Evolutionary conservation across 2,888 invertebrate genomes (phyloP), one percentile per base, ranked within the genome.

Genomic region (Epinotia ramella): DNA sequence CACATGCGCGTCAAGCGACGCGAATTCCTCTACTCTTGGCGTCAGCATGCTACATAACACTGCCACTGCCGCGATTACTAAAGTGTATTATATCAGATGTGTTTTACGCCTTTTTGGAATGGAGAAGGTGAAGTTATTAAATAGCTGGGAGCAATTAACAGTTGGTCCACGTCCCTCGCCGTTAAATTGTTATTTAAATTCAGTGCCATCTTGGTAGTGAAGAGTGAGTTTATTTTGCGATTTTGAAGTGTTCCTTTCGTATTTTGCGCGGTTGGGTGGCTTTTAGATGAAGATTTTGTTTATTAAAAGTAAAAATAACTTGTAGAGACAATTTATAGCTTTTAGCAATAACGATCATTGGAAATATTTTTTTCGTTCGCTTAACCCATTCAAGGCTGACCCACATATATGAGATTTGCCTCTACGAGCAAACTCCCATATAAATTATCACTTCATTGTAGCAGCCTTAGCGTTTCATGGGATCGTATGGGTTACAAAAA

Each of bases 101-200:
- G 53, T 4, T 12, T 33, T 60, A 60, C 24, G 69, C 20, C 69
- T 46, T 4, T 59, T 60, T 24, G 2, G n/a, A 20, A 9, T n/a
- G 24, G 12, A 12, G 3, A 40, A 9, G 24, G 77, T 79, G 73
- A 79, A 80, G 81, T 85, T 90, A 89, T 90, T 91, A 89, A 90
- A 90, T 88, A 85, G 88, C 87, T 87, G 86, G 84, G 81, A 84
- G 87, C 89, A 89, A 91, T 92, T 90, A 91, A 86, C 91, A 91
- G 87, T 88, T 87, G 83, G 78, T 84, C 85, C 89, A 89, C 89
- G 89, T 89, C 85, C 83, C 84, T 80, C 79, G 80, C 84, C 84
- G 82, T 87, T 87, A 88, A 91, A 90, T 90, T 90, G 89, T 90
- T 91, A 91, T 91, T 90, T 89, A 90, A 91, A 90, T 91, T 89